Evolutionary conservation across 1,140 invertebrate species (phyloP).

Genomic region (Globodera rostochiensis): DNA sequence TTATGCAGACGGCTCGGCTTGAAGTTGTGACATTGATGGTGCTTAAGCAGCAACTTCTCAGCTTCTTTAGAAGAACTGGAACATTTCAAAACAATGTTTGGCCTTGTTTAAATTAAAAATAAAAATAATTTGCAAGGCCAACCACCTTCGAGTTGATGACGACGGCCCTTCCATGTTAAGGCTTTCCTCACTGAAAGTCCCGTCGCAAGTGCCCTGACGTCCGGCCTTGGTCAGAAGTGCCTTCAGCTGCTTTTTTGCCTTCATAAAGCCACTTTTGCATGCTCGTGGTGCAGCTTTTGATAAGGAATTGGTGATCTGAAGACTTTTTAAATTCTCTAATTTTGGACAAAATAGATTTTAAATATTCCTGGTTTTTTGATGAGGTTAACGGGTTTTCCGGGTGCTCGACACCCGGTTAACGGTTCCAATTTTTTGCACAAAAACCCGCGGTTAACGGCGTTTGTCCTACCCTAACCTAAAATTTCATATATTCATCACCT

Average conservation of each 20-base stretch:
- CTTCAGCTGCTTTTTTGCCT: slow-evolving; percentile 66
- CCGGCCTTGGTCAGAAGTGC: slow-evolving; percentile 43
- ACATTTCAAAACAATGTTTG: not conserved
- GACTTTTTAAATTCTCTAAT: not conserved
- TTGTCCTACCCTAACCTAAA: too few relatives aligned
- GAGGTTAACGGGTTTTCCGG: not conserved
- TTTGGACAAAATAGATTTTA: not conserved
- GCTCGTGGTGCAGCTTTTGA: slow-evolving; percentile 34
- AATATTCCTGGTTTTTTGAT: not conserved
- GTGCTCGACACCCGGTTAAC: too few relatives aligned
- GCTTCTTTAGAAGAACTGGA: slow-evolving; percentile 44
- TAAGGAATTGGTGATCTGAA: slow-evolving; percentile 42
- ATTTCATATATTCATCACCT: slow-evolving; percentile 12
- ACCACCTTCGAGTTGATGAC: slow-evolving; percentile 13
- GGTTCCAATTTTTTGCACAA: too few relatives aligned
- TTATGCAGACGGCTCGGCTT: slow-evolving; percentile 68
- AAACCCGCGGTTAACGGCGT: too few relatives aligned
- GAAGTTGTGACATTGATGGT: slow-evolving; percentile 48
- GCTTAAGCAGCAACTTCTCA: slow-evolving; percentile 45
- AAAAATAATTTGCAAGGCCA: slow-evolving; percentile 8
- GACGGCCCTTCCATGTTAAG: slow-evolving; percentile 15
- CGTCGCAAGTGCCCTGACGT: not conserved
- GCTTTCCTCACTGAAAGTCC: not conserved
- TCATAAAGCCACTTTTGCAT: slow-evolving; percentile 52
- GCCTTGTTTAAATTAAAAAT: not conserved